Evolutionary conservation across 2,797 vertebrate genomes (phyloP).

Genomic region (Cyprinella venusta): DNA sequence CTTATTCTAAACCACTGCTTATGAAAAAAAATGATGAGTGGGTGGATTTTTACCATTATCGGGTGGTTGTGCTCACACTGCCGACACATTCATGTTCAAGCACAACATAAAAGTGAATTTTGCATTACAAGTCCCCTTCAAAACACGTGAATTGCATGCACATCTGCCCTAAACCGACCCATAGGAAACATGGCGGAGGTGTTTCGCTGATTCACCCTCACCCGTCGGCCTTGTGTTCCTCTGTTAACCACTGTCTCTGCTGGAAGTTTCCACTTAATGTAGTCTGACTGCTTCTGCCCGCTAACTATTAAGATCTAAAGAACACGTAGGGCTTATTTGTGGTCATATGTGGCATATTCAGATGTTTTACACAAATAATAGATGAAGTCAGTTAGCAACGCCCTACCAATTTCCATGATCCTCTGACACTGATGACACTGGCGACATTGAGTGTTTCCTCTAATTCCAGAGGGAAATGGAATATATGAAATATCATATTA

Average conservation of each 20-base stretch:
- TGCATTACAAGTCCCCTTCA: no score
- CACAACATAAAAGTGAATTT: no score
- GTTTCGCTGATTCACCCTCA: slow-evolving; percentile 53
- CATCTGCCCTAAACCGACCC: slow-evolving; percentile 7
- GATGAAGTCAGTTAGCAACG: slow-evolving; percentile 53
- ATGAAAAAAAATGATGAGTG: no score
- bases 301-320: slow-evolving; percentile 48
- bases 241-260: slow-evolving; percentile 4
- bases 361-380: slow-evolving; percentile 18
- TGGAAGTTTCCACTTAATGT: slow-evolving; percentile 40
- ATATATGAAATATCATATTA: slow-evolving; percentile 42
- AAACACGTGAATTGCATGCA: not conserved
- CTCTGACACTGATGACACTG: slow-evolving; percentile 41
- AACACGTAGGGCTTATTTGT: slow-evolving; percentile 40
- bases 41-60: no score
- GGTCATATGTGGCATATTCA: slow-evolving; percentile 38
- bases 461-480: slow-evolving; percentile 41
- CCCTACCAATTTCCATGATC: slow-evolving; percentile 17
- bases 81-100: no score
- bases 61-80: no score
- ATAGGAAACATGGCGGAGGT: not conserved
- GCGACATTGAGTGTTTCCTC: slow-evolving; percentile 10
- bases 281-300: slow-evolving; percentile 45
- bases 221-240: slow-evolving; percentile 36
- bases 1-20: no score